Conservation (phyloP, 2,888 invertebrate species). For the Drosophila nr. perissopoda region DNA sequence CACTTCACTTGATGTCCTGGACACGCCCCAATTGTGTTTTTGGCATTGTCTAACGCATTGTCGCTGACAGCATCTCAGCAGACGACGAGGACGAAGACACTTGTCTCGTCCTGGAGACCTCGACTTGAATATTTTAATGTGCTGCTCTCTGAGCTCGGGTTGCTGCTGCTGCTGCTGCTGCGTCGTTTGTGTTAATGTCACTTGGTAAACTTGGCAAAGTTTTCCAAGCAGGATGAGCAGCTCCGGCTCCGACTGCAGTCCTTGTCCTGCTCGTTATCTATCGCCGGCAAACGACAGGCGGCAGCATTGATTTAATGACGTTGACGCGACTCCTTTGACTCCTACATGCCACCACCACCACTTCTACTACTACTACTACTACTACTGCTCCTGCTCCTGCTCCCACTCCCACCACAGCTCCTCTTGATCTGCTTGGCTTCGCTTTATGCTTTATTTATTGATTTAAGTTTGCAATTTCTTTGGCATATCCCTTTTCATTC, state of each 20-base stretch:
- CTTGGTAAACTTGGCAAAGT: constrained; percentile 73
- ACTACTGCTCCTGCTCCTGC: background rate
- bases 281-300: constrained; percentile 66
- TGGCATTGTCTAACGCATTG: constrained; percentile 78
- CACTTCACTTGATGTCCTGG: constrained; percentile 54
- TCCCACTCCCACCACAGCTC: constrained; percentile 1
- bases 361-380: background rate
- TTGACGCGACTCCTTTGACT: constrained; percentile 73
- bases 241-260: constrained; percentile 25
- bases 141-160: constrained; percentile 39
- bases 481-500: constrained; percentile 48
- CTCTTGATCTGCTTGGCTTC: constrained; percentile 21
- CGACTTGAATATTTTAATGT: constrained; percentile 65
- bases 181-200: constrained; percentile 76
- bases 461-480: constrained; percentile 81
- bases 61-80: constrained; percentile 69
- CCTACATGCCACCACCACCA: constrained; percentile 19
- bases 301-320: constrained; percentile 84
- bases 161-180: constrained; percentile 21
- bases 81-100: constrained; percentile 50
- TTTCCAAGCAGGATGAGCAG: constrained; percentile 16
- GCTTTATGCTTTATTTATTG: constrained; percentile 81
- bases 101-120: constrained; percentile 57
- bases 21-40: constrained; percentile 81
- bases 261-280: constrained; percentile 74